These are phyloP conservation scores for Prietella phreatophila DNA, from an alignment of 2,113 vertebrate species.

Conservation along the genomic window DNA sequence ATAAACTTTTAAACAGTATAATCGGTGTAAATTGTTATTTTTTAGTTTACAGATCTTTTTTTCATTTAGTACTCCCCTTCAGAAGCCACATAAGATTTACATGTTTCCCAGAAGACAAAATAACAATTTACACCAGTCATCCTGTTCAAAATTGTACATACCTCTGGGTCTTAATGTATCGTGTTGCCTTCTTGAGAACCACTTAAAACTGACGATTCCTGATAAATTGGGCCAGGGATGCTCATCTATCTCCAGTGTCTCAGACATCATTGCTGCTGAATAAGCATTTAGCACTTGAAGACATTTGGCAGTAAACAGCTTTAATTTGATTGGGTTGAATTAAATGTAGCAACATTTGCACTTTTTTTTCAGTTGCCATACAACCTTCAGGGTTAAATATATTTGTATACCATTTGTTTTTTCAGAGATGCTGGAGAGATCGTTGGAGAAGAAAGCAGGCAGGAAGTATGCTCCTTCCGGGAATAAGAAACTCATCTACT, in stretches of 20 bases:
- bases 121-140: too few relatives aligned
- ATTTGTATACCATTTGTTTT: not conserved
- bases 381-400: not conserved
- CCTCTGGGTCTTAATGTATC: too few relatives aligned
- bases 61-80: too few relatives aligned
- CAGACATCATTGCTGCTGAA: not conserved
- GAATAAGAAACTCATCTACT: constrained; percentile 75
- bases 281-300: not conserved
- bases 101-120: too few relatives aligned
- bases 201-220: not conserved
- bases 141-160: too few relatives aligned
- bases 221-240: not conserved
- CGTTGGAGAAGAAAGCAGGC: constrained; percentile 77
- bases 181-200: not conserved
- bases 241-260: not conserved
- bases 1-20: too few relatives aligned
- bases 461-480: constrained; percentile 72
- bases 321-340: not conserved
- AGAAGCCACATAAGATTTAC: too few relatives aligned
- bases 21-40: too few relatives aligned
- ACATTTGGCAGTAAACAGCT: not conserved
- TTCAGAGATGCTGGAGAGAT: constrained; percentile 75
- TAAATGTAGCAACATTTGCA: not conserved
- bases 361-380: not conserved
- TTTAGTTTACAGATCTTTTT: too few relatives aligned